Evolutionary conservation across 1,140 invertebrate genomes (phyloP).

Genomic region (Pachypeltis micranthus): DNA sequence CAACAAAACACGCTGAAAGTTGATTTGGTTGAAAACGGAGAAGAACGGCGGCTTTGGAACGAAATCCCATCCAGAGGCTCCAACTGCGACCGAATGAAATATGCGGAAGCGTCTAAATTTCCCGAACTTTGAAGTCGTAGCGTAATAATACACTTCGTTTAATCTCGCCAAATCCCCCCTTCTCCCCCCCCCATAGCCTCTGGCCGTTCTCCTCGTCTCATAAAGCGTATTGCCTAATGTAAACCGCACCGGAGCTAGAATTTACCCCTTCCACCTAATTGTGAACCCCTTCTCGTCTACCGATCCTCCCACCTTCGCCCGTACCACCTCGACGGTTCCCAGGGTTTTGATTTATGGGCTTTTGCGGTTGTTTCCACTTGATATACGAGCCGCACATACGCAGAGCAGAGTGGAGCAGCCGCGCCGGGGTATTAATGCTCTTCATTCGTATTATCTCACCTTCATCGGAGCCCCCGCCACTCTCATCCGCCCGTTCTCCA

Average conservation of each 20-base stretch:
- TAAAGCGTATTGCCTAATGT: constrained; percentile 3
- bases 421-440: neutral
- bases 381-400: too few relatives aligned
- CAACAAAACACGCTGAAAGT: too few relatives aligned
- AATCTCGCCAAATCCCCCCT: too few relatives aligned
- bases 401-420: neutral
- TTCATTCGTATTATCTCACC: constrained; percentile 8
- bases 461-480: neutral
- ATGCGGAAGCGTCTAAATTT: too few relatives aligned
- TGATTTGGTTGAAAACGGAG: too few relatives aligned
- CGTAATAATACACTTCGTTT: too few relatives aligned
- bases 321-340: neutral
- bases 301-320: neutral
- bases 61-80: too few relatives aligned
- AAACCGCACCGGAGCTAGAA: neutral
- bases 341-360: neutral
- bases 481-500: too few relatives aligned
- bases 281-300: neutral
- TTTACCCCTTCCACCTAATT: constrained; percentile 3
- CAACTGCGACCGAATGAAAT: too few relatives aligned
- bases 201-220: neutral
- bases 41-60: too few relatives aligned
- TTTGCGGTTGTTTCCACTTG: constrained; percentile 1
- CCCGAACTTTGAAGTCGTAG: too few relatives aligned
- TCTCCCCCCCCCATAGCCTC: too few relatives aligned